Conservation (phyloP, 2,888 invertebrate species). For the Watsonalla cultraria region DNA sequence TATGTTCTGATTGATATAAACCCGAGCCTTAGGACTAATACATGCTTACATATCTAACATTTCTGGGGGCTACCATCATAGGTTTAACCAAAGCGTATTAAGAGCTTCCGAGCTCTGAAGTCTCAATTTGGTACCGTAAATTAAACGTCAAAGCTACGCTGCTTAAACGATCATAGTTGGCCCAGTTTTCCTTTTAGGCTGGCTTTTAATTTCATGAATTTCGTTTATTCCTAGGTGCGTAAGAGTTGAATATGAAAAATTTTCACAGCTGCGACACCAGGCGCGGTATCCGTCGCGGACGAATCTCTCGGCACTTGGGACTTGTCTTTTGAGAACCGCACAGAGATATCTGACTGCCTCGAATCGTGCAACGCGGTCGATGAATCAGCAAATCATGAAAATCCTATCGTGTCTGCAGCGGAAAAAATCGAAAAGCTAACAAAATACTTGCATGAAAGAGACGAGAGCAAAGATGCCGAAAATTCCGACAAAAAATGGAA, state of each 20-base stretch:
- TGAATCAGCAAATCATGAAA: conserved; percentile 42
- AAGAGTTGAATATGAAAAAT: conserved; percentile 56
- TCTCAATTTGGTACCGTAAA: no score
- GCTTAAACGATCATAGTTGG: no score
- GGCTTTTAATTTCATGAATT: neutral
- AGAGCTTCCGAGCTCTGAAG: no score
- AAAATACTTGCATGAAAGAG: conserved; percentile 55
- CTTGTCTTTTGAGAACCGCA: conserved; percentile 48
- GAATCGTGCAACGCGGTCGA: conserved; percentile 30
- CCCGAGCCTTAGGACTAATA: no score
- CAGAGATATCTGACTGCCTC: conserved; percentile 40
- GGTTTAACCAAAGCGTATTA: no score
- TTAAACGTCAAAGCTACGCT: no score
- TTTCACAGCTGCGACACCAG: conserved; percentile 64
- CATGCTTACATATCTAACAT: neutral
- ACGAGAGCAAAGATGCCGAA: conserved; percentile 22
- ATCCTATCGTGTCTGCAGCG: conserved; percentile 40
- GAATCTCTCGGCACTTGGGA: conserved; percentile 42
- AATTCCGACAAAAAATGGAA: conserved; percentile 55
- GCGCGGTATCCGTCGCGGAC: conserved; percentile 35
- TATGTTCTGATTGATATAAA: no score
- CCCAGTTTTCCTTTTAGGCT: no score
- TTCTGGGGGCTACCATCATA: no score
- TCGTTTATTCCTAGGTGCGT: conserved; percentile 51
- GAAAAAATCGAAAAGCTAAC: conserved; percentile 75